Evolutionary conservation across 2,888 invertebrate species (phyloP).

Genomic region (Leptinotarsa haldemani): DNA sequence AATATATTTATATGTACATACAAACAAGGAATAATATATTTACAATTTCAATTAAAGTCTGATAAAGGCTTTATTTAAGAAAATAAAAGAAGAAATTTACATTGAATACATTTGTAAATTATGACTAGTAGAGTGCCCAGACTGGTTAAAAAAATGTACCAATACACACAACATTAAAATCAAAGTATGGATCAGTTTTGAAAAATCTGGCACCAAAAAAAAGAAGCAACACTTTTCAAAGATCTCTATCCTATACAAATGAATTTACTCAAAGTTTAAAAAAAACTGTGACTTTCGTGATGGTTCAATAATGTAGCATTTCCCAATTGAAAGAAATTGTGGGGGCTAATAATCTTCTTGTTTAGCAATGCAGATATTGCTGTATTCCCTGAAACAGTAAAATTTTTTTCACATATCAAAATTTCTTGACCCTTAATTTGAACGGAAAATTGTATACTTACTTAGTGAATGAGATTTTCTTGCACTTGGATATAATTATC

Average conservation of each 20-base stretch:
- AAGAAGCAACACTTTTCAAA: conserved; percentile 9
- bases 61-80: conserved; percentile 53
- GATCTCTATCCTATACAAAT: neutral
- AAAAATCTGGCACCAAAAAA: neutral
- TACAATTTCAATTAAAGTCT: conserved; percentile 44
- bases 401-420: neutral
- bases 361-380: neutral
- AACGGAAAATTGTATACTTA: neutral
- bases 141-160: conserved; percentile 2
- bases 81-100: conserved; percentile 25
- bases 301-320: neutral
- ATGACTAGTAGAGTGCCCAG: conserved; percentile 25
- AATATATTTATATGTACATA: conserved; percentile 46
- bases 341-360: neutral
- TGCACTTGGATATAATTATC: neutral
- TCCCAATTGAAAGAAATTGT: neutral
- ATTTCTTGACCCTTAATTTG: neutral
- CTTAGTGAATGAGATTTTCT: neutral
- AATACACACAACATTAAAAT: conserved; percentile 12
- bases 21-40: conserved; percentile 47
- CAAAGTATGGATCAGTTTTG: neutral
- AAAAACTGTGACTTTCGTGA: too few species aligned
- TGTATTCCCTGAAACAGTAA: conserved; percentile 11
- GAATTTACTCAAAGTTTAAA: neutral
- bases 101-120: conserved; percentile 31